Evolutionary conservation across 64 coral and sea anemone genomes (phyloP).

Genomic region (Catalaphyllia jardinei): DNA sequence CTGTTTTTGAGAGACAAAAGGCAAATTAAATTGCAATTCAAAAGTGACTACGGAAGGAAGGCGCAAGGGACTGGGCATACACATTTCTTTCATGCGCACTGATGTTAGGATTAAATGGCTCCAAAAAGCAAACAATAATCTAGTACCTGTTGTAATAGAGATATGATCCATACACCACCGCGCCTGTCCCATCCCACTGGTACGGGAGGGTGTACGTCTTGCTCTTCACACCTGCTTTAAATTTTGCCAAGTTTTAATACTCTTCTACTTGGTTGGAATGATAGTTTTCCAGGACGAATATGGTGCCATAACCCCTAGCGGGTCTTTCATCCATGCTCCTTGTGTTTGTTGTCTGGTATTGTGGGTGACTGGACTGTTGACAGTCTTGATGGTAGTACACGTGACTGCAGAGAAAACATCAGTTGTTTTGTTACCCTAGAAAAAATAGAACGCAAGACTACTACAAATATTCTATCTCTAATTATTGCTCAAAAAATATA

Average conservation of each 20-base stretch:
- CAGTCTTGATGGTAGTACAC: conserved; percentile 15
- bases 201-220: conserved; percentile 42
- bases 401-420: neutral
- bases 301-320: conserved; percentile 36
- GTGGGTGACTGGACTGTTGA: conserved; percentile 44
- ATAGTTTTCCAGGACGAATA: conserved; percentile 49
- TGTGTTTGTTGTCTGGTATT: neutral
- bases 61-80: no score
- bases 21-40: no score
- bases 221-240: conserved; percentile 29
- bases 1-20: neutral
- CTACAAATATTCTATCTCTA: neutral
- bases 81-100: no score
- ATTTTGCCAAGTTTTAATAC: conserved; percentile 16
- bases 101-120: no score
- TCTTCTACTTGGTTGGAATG: neutral
- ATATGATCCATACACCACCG: conserved; percentile 47
- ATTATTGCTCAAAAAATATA: no score
- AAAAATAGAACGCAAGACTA: neutral
- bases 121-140: no score
- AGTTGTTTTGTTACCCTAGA: neutral
- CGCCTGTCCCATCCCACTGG: conserved; percentile 36
- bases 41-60: no score
- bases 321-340: conserved; percentile 62
- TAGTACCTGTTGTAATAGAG: conserved; percentile 49